Percentiles rank a stretch among this genome's conserved stretches.
Evolutionary conservation across 2,888 invertebrate genomes (phyloP).

Genomic region (Bursaphelenchus okinawaensis): DNA sequence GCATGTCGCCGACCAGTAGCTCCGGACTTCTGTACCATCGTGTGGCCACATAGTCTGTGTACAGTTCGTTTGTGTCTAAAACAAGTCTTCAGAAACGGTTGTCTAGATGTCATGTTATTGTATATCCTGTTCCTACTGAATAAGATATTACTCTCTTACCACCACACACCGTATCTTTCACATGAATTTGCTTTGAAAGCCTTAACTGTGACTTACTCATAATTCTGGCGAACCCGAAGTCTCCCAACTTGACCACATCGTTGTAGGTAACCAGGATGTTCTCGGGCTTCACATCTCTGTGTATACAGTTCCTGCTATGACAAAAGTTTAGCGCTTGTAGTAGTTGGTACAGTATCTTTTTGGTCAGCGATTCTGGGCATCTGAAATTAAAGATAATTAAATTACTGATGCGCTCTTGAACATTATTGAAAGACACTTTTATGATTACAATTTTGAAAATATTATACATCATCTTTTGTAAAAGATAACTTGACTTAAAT

Average conservation of each 20-base stretch:
- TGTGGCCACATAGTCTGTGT: conserved; percentile 98
- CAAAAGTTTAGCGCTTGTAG: conserved; percentile 91
- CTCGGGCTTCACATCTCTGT: conserved; percentile 83
- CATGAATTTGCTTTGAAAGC: neutral
- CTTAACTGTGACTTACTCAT: conserved; percentile 64
- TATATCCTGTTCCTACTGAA: too few species aligned
- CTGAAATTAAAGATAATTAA: conserved; percentile 53
- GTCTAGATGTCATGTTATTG: conserved; percentile 11
- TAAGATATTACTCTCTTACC: too few species aligned
- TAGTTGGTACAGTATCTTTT: conserved; percentile 90
- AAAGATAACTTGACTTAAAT: neutral
- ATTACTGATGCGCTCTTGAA: neutral
- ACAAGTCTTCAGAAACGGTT: neutral
- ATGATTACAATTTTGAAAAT: neutral
- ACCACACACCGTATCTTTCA: neutral
- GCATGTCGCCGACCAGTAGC: conserved; percentile 87
- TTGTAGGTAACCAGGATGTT: conserved; percentile 87
- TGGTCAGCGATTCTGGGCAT: conserved; percentile 77
- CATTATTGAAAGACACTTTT: neutral
- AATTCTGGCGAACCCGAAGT: conserved; percentile 96
- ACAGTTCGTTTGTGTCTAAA: conserved; percentile 83
- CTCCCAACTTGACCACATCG: conserved; percentile 91
- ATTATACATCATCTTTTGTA: neutral
- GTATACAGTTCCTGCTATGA: conserved; percentile 74
- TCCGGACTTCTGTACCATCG: conserved; percentile 97